Evolutionary conservation across 2,888 invertebrate genomes (phyloP).

Genomic region (Meta bourneti): DNA sequence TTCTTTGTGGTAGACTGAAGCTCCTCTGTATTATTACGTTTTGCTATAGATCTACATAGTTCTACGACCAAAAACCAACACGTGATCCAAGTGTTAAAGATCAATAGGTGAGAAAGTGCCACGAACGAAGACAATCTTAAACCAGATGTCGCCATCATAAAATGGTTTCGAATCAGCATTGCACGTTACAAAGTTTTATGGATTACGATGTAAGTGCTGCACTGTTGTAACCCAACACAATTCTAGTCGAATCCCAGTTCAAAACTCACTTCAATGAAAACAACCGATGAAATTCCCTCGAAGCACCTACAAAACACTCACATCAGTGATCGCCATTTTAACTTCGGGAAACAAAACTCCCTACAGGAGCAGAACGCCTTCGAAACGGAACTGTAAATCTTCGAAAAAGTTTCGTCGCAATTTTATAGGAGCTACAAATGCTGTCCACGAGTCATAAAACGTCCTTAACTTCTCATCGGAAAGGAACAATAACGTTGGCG

Average conservation of each 20-base stretch:
- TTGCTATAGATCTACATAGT: too few relatives aligned
- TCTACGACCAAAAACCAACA: too few relatives aligned
- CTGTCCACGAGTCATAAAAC: not conserved
- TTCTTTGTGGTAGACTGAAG: too few relatives aligned
- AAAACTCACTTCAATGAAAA: not conserved
- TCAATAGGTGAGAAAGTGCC: too few relatives aligned
- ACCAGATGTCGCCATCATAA: not conserved
- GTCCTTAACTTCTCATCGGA: not conserved
- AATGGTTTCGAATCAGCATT: not conserved
- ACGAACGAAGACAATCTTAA: not conserved
- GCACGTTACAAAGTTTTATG: not conserved
- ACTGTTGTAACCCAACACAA: not conserved
- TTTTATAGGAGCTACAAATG: not conserved
- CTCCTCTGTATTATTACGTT: too few relatives aligned
- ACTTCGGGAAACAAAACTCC: not conserved
- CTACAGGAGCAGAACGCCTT: not conserved
- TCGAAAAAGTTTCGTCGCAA: not conserved
- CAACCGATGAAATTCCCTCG: not conserved
- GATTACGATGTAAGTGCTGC: not conserved
- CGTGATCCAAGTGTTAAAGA: too few relatives aligned
- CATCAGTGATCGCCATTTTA: not conserved
- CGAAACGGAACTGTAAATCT: not conserved
- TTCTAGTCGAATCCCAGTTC: not conserved
- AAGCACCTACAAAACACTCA: not conserved
- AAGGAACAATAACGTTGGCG: not conserved